Evolutionary conservation across 2,797 vertebrate genomes (phyloP).

Genomic region (Myotis myotis): DNA sequence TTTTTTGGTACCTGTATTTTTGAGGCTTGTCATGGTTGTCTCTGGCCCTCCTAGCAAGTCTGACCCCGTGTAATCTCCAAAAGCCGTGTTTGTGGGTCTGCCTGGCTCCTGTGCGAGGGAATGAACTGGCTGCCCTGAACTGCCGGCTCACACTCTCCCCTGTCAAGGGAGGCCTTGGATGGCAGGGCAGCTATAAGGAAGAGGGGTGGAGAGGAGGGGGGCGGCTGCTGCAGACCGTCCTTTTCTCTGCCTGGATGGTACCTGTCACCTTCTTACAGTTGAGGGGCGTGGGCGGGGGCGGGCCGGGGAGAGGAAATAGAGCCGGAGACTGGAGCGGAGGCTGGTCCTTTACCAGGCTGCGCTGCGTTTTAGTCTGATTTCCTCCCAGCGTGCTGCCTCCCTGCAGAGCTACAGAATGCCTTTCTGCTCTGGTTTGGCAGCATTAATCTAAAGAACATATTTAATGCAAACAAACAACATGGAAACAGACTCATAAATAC

Average conservation of each 20-base stretch:
- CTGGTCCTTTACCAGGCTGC: not conserved
- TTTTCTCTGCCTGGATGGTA: not conserved
- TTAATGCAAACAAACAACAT: not conserved
- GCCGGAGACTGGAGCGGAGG: not conserved
- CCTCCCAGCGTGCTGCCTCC: not conserved
- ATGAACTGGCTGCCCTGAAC: not conserved
- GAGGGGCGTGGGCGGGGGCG: too few relatives aligned
- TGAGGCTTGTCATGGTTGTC: not conserved
- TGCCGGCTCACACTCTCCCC: not conserved
- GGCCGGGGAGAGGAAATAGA: not conserved
- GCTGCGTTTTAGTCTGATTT: not conserved
- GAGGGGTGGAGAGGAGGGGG: not conserved
- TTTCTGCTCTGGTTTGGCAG: slow-evolving; percentile 9
- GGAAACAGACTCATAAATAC: not conserved
- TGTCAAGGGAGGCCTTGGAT: not conserved
- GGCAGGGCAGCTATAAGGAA: not conserved
- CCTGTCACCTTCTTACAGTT: not conserved
- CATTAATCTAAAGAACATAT: slow-evolving; percentile 10
- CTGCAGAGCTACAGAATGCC: not conserved
- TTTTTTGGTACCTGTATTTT: not conserved
- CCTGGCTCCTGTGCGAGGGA: not conserved
- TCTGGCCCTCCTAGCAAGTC: not conserved
- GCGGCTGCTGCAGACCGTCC: too few relatives aligned
- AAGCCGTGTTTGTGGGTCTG: not conserved
- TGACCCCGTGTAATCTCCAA: not conserved